Conservation (phyloP, 2,888 invertebrate genomes). For the Eilema sororculum region DNA sequence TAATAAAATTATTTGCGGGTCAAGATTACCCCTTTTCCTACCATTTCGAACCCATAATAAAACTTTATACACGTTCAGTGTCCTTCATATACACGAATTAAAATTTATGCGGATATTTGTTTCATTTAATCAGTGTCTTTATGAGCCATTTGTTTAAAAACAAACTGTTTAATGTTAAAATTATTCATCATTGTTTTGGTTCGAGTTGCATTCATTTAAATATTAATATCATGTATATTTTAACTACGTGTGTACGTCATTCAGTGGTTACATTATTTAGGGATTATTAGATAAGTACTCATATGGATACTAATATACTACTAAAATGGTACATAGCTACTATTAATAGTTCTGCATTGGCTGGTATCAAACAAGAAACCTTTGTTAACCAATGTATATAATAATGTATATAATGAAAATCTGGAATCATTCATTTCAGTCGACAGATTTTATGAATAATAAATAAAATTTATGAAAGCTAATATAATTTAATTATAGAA, state of each 20-base stretch:
- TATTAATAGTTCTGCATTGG: too few species aligned
- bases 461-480: background rate
- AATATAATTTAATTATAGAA: background rate
- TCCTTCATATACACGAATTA: background rate
- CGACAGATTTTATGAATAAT: background rate
- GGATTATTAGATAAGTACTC: too few species aligned
- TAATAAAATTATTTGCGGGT: constrained; percentile 5
- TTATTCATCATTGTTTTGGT: background rate
- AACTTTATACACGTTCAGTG: constrained; percentile 1
- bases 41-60: background rate
- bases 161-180: background rate
- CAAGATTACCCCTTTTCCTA: background rate
- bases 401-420: too few species aligned
- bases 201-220: background rate
- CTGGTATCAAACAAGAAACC: too few species aligned
- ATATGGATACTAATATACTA: too few species aligned
- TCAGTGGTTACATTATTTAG: background rate
- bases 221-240: background rate
- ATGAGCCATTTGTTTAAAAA: background rate
- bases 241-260: background rate
- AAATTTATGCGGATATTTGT: background rate
- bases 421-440: too few species aligned
- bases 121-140: background rate
- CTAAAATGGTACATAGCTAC: too few species aligned
- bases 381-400: too few species aligned